A percentile compares a stretch with the other conserved stretches of the same genome.
These are phyloP conservation scores for Conus betulinus DNA, from an alignment of 1,140 invertebrate species.

Conservation along the genomic window DNA sequence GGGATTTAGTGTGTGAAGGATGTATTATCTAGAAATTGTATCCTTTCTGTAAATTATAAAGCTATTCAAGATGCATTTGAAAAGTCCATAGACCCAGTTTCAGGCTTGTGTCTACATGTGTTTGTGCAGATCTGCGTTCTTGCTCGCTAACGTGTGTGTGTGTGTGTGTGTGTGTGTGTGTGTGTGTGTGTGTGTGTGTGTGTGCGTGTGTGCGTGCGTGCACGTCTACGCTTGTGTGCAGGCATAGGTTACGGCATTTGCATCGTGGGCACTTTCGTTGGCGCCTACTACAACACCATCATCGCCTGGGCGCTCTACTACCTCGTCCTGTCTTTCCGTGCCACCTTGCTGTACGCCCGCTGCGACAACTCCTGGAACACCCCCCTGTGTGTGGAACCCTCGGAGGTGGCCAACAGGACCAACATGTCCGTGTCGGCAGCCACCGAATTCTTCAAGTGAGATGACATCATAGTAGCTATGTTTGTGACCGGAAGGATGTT, in stretches of 20 bases:
- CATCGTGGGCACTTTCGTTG: constrained; percentile 96
- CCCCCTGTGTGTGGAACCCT: constrained; percentile 78
- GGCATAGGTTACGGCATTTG: constrained; percentile 97
- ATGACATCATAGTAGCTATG: too few relatives aligned
- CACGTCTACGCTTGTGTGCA: constrained; percentile 72
- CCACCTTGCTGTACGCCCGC: constrained; percentile 91
- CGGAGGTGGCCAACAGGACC: constrained; percentile 48
- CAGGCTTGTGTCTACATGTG: too few relatives aligned
- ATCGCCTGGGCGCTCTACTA: constrained; percentile 98
- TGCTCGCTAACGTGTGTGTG: neutral
- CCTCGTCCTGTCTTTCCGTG: constrained; percentile 78
- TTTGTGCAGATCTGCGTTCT: neutral
- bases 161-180: neutral
- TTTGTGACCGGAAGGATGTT: too few relatives aligned
- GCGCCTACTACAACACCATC: constrained; percentile 99
- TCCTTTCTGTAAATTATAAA: too few relatives aligned
- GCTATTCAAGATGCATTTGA: too few relatives aligned
- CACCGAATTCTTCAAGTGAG: constrained; percentile 59
- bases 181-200: neutral
- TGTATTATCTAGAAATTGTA: too few relatives aligned
- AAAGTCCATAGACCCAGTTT: too few relatives aligned
- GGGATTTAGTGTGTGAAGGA: too few relatives aligned
- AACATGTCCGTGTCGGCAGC: constrained; percentile 58
- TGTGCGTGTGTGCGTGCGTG: too few relatives aligned
- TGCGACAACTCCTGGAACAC: constrained; percentile 97